A percentile compares a stretch with the other conserved stretches of the same genome.
phyloP scores from a whole-genome alignment of 2,113 vertebrate species.

The Cryptotis parvus region DNA sequence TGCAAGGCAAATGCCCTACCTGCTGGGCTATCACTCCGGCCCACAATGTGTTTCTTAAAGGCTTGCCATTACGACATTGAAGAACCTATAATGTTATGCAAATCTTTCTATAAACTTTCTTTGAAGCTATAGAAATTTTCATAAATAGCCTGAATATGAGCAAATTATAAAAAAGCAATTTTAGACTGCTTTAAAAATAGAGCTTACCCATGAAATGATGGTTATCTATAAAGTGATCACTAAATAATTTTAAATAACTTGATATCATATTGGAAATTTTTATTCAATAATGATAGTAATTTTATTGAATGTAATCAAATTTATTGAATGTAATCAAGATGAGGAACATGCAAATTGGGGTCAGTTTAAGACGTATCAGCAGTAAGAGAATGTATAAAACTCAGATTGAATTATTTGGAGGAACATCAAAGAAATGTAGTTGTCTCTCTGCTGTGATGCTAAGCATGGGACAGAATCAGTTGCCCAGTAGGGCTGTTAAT shows the following conservation, averaged over 20 bases:
- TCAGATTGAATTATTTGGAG: background rate
- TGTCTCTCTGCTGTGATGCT: background rate
- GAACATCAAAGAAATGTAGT: background rate
- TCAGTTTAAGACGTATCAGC: background rate
- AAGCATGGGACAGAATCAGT: background rate
- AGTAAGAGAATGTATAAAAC: background rate
- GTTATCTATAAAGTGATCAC: background rate
- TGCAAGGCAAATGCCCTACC: no score
- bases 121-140: slow-evolving; percentile 68
- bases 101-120: slow-evolving; percentile 73
- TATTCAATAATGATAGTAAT: slow-evolving; percentile 51
- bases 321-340: slow-evolving; percentile 21
- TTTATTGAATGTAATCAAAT: slow-evolving; percentile 32
- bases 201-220: background rate
- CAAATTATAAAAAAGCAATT: slow-evolving; percentile 66
- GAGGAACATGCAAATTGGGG: slow-evolving; percentile 48
- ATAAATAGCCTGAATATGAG: slow-evolving; percentile 74
- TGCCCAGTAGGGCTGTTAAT: background rate
- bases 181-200: slow-evolving; percentile 36
- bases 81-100: slow-evolving; percentile 48
- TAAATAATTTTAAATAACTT: slow-evolving; percentile 11
- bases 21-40: no score
- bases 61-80: slow-evolving; percentile 42
- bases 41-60: background rate
- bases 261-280: slow-evolving; percentile 15